A percentile compares a stretch with the other conserved stretches of the same genome.
These are phyloP conservation scores for Leptopilina myrica DNA, from an alignment of 2,888 invertebrate species.

Conservation along the genomic window DNA sequence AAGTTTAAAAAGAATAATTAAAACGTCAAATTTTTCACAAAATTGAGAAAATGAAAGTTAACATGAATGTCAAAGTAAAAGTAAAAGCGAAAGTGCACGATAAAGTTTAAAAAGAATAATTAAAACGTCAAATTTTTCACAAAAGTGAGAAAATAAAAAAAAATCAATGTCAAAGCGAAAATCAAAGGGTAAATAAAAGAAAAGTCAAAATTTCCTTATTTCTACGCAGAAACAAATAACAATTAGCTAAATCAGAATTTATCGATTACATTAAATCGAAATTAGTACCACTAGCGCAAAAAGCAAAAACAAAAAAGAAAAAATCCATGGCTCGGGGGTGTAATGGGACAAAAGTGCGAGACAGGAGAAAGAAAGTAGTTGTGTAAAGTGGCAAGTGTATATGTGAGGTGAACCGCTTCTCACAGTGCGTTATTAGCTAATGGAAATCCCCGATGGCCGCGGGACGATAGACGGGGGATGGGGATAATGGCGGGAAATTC, in stretches of 20 bases:
- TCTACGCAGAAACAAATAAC: no score
- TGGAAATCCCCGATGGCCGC: conserved; percentile 69
- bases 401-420: conserved; percentile 14
- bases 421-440: conserved; percentile 69
- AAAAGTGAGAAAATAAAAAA: no score
- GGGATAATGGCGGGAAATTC: conserved; percentile 71
- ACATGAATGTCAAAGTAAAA: no score
- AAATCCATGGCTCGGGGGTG: not conserved
- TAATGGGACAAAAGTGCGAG: not conserved
- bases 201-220: no score
- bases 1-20: no score
- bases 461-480: conserved; percentile 44
- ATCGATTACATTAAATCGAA: not conserved
- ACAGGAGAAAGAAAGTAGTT: not conserved
- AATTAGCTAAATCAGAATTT: not conserved
- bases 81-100: no score
- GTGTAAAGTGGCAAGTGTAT: conserved; percentile 11
- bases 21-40: no score
- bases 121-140: no score
- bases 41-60: no score
- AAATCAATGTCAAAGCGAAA: no score
- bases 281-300: conserved; percentile 1
- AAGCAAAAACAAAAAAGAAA: not conserved
- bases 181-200: no score
- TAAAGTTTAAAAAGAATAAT: no score